Conservation (phyloP, 2,113 vertebrate species). For the Colius striatus region DNA sequence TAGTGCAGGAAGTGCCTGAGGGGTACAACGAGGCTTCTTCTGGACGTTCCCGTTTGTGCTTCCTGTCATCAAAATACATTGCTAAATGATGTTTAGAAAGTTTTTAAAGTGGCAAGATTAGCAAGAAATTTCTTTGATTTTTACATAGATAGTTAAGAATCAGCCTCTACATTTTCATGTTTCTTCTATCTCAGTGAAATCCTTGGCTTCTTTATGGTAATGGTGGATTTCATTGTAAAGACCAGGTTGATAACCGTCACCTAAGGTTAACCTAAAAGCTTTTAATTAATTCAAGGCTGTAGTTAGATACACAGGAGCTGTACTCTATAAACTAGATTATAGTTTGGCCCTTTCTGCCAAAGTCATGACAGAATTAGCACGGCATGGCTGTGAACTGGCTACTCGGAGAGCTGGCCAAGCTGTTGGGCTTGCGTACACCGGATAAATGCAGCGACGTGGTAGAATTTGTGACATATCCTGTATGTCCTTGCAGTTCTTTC, state of each 20-base stretch:
- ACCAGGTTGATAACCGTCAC: not conserved
- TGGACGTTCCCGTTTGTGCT: not conserved
- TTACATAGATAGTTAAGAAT: not conserved
- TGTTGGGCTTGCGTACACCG: not conserved
- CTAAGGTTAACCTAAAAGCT: too few relatives aligned
- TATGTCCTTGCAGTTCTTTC: not conserved
- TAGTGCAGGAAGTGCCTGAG: constrained; percentile 15
- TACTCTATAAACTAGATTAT: not conserved
- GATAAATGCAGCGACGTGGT: not conserved
- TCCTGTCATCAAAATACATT: constrained; percentile 29
- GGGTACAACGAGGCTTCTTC: not conserved
- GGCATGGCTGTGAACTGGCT: not conserved
- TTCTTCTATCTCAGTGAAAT: not conserved
- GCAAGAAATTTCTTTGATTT: constrained; percentile 1
- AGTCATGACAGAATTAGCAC: fast-evolving
- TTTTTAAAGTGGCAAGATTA: not conserved
- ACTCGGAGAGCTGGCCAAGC: not conserved
- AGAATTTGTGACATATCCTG: not conserved
- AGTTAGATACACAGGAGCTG: not conserved
- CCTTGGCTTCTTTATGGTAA: not conserved
- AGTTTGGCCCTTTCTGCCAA: not conserved
- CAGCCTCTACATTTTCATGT: not conserved
- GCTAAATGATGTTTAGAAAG: not conserved
- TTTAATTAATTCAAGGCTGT: not conserved
- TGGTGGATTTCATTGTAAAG: not conserved